These are phyloP conservation scores for Heliconius erato DNA, from an alignment of 2,888 invertebrate genomes.

Conservation along the genomic window DNA sequence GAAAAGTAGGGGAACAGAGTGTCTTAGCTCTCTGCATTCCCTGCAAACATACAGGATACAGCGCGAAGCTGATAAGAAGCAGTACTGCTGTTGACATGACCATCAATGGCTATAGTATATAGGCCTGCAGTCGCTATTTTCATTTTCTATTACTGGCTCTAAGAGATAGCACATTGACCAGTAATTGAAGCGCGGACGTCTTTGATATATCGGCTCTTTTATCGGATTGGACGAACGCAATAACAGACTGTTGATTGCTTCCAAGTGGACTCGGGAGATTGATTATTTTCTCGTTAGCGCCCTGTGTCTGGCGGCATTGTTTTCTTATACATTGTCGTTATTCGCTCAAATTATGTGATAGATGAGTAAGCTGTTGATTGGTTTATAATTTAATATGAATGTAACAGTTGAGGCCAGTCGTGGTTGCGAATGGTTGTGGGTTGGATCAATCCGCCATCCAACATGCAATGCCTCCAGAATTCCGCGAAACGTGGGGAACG, in stretches of 20 bases:
- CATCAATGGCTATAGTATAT: conserved; percentile 56
- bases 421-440: too few species aligned
- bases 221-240: conserved; percentile 85
- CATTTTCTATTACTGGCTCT: conserved; percentile 78
- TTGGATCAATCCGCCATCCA: too few species aligned
- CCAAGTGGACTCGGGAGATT: conserved; percentile 83
- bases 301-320: conserved; percentile 66
- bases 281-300: conserved; percentile 83
- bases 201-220: conserved; percentile 85
- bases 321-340: conserved; percentile 56
- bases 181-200: conserved; percentile 84
- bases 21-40: background rate
- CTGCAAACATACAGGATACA: background rate
- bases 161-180: conserved; percentile 79
- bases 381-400: background rate
- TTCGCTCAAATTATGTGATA: conserved; percentile 36
- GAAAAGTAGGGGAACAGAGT: too few species aligned
- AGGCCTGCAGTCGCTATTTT: conserved; percentile 72
- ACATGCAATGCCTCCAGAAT: too few species aligned
- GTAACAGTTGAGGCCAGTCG: too few species aligned
- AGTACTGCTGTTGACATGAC: conserved; percentile 64
- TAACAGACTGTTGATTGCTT: conserved; percentile 85
- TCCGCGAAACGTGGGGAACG: too few species aligned
- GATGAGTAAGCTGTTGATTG: conserved; percentile 10
- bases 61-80: conserved; percentile 19